Base-by-base conservation (phyloP, 2,888 invertebrate species). In the Ceramica pisi region DNA sequence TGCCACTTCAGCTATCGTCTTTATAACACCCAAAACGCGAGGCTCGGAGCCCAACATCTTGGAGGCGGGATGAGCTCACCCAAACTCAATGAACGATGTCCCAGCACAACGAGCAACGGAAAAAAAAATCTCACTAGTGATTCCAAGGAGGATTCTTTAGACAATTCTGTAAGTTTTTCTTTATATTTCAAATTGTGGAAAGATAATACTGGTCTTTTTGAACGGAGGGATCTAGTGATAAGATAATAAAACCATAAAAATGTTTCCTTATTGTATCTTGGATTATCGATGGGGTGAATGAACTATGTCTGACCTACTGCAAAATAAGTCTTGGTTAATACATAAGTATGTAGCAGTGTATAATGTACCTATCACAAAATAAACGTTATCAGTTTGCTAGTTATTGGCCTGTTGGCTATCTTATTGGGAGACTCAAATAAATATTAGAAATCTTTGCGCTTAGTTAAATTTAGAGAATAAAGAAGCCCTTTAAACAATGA, bases 121-220 rank as follows among this genome's bases (percentile, higher is more conserved):
- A 94, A 93, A 75, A 95, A 94, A 86, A 90, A 90, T 31, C 88
- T 94, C 10, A 92, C 82, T 86, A 90, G 89, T 71, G 95, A 95
- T 41, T 90, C 90, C 2, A 95, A 95, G 77, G 95, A 95, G 74
- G 95, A 96, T 64, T 95, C 95, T 2, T 86, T 95, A 35, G 95
- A 95, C 59, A 95, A 94, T 82, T 95, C 95, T 59, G 95, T 96
- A 85, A 94, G 94, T 94, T 82, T 1, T 19, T 73, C n/a, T 26
- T 44, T 16, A 5, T 50, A 12, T 48, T 21, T 44, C 0, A 44
- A 50, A 26, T 7, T 26, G 56, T 21, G 19, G n/a, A 21, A n/a
- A 38, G 7, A 16, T 38, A 23, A 41, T 48, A 53, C 26, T 31
- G 16, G n/a, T 19, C 19, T 65, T n/a, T 50, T 26, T n/a, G 10